Evolutionary conservation across 2,113 vertebrate genomes (phyloP), one percentile per base, ranked within the genome.

Genomic region (Rhynchomys soricoides): DNA sequence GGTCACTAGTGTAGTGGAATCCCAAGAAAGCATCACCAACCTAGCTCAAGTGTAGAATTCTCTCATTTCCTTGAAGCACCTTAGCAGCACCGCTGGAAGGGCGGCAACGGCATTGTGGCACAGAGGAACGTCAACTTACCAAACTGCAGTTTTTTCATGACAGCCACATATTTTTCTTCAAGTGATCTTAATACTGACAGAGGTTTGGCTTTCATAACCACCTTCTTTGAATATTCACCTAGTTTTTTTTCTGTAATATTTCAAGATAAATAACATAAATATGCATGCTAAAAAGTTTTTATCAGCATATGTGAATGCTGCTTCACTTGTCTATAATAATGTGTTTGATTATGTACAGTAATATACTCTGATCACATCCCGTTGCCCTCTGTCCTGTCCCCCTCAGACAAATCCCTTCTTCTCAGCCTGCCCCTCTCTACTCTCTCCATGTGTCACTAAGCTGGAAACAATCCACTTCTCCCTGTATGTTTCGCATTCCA

Each of bases 71-170:
- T 2, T 37, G 29, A 92, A 94, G 86, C 26, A 89, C 81, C 50
- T 91, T 21, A 90, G 64, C 24, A 92, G 26, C 22, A 91, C 4
- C 83, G n/a, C 59, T 88, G 43, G 26, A 93, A 83, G 90, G 48
- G 37, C 57, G 45, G 43, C 66, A 83, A 86, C 9, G 24, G 96
- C 43, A 86, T 34, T 3, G 89, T 70, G 79, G 45, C 37, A 93
- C 89, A 26, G 13, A 94, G 94, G 94, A 90, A 87, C 66, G 90
- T 93, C 82, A 97, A 99, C 99, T 99, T 98, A 99, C 99, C 99
- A 92, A 99, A 99, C 94, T 99, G 99, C 59, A 99, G 99, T 97
- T 99, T 99, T 98, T 99, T 99, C 99, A 99, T 99, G 96, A 99
- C 99, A 94, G 99, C 99, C 24, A 99, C 99, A 85, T 99, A 99